Evolutionary conservation across 1,140 invertebrate species (phyloP).

Genomic region (Coptotermes formosanus): DNA sequence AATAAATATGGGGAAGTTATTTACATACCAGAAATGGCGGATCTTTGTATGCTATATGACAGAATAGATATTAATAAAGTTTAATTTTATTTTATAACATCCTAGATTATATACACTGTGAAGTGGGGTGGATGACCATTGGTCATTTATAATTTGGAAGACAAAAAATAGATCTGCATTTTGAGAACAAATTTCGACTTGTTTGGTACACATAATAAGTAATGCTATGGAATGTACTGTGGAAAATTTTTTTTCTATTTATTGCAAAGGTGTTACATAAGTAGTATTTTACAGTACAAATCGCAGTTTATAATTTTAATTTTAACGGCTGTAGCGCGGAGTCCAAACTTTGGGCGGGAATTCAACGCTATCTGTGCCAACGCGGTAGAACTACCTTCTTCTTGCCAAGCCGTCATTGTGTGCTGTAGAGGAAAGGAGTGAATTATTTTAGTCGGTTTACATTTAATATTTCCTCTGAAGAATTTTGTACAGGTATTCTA

Average conservation of each 20-base stretch:
- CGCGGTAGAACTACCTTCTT: slow-evolving; percentile 32
- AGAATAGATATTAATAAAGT: not conserved
- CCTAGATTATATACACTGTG: too few species aligned
- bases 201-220: not conserved
- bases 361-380: slow-evolving; percentile 33
- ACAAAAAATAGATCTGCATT: slow-evolving; percentile 18
- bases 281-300: not conserved
- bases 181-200: not conserved
- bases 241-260: not conserved
- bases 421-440: not conserved
- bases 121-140: slow-evolving; percentile 2
- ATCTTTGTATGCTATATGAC: not conserved
- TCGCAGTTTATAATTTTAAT: slow-evolving; percentile 18
- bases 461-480: slow-evolving; percentile 20
- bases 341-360: slow-evolving; percentile 29
- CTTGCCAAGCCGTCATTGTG: slow-evolving; percentile 30
- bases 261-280: not conserved
- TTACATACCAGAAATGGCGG: not conserved
- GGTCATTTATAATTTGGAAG: slow-evolving; percentile 23
- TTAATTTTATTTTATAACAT: not conserved
- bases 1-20: not conserved
- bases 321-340: not conserved
- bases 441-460: slow-evolving; percentile 22
- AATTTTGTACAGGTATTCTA: slow-evolving; percentile 26
- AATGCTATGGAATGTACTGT: not conserved